phyloP scores from a whole-genome alignment of 2,797 vertebrate species.

The Cygnus olor region DNA sequence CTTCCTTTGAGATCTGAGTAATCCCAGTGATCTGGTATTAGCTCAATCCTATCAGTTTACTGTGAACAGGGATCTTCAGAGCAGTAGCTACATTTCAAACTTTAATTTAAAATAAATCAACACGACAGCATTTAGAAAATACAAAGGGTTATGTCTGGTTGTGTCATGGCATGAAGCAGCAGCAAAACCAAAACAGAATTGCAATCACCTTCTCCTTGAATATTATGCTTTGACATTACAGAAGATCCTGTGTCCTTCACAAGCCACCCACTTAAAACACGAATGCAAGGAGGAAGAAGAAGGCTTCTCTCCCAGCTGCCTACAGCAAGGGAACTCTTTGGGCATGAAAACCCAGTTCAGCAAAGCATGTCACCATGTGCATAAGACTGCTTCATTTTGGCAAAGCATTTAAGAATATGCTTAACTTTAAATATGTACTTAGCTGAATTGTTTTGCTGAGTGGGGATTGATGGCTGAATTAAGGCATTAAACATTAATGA shows the following conservation, averaged over 20 bases:
- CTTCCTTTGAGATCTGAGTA: not conserved
- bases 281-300: not conserved
- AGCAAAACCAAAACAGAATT: not conserved
- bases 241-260: not conserved
- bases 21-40: not conserved
- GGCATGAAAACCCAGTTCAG: not conserved
- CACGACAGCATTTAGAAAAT: not conserved
- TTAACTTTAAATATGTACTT: constrained; percentile 44
- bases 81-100: not conserved
- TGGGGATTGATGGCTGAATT: constrained; percentile 47
- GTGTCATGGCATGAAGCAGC: not conserved
- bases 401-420: not conserved
- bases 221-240: not conserved
- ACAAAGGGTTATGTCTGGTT: not conserved
- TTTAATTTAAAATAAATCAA: not conserved
- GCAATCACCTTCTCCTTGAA: not conserved
- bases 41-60: not conserved
- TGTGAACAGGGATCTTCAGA: not conserved
- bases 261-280: not conserved
- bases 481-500: constrained; percentile 54
- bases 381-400: not conserved
- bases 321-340: not conserved
- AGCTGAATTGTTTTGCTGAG: constrained; percentile 24
- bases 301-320: not conserved
- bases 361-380: not conserved